Evolutionary conservation across 1,140 invertebrate species (phyloP), one percentile per base, ranked within the genome.

Genomic region (Sinella curviseta): DNA sequence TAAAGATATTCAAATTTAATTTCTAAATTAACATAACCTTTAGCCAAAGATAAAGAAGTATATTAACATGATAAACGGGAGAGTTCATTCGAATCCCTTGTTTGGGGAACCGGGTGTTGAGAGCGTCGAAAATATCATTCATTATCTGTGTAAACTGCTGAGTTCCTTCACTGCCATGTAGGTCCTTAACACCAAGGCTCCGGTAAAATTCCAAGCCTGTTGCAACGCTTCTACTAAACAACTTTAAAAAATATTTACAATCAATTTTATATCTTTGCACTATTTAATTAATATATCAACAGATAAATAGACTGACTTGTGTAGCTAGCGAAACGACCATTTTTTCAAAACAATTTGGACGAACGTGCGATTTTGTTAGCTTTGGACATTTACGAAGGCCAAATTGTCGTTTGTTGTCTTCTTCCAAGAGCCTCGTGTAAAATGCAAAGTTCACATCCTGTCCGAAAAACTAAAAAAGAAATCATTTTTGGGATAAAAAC

Each of bases 321-420:
- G 65, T 80, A 3, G 35, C 28, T 30, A 70, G 30, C 4, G 65
- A 34, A 0, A 80, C 76, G 0, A n/a, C 39, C 79, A 76, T 80
- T 24, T 80, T 80, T 54, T 80, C 76, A 77, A 76, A 80, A 16
- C 17, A 36, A n/a, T 77, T 74, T 17, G 76, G 77, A 74, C 30
- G 12, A n/a, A 77, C 60, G 8, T 65, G 20, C 4, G 20, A 4
- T n/a, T 8, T 28, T 28, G 76, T 4, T 8, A 30, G 17, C 67
- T n/a, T 20, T 20, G 31, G 26, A 39, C 39, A 48, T 20, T 48
- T 48, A 12, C 39, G 8, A 8, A 48, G 39, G 39, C 39, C 39
- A 20, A 8, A 48, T 12, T 20, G 8, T 12, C 39, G 39, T 48
- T 20, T 48, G 8, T 8, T 48, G 39, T 48, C 39, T 48, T 48